These are phyloP conservation scores for Herpetotheres cachinnans DNA, from an alignment of 2,113 vertebrate genomes.

Conservation along the genomic window DNA sequence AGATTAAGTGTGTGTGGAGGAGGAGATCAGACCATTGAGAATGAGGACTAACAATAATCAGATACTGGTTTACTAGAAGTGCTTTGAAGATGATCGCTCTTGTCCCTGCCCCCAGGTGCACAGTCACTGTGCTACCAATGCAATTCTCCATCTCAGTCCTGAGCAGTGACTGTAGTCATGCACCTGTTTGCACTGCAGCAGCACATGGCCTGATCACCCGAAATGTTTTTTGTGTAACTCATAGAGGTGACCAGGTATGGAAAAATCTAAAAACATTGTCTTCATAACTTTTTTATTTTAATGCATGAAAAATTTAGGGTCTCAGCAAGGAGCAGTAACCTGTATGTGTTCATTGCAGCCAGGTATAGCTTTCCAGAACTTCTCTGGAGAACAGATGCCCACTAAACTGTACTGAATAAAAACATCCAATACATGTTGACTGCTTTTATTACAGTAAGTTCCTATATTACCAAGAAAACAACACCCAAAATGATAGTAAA, in stretches of 20 bases:
- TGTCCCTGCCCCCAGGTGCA: background rate
- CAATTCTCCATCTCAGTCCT: background rate
- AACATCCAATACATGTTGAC: background rate
- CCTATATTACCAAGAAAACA: background rate
- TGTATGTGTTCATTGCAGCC: background rate
- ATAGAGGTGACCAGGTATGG: background rate
- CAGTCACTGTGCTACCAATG: background rate
- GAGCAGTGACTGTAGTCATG: background rate
- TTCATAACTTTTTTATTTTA: background rate
- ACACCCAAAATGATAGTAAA: background rate
- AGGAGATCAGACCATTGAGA: background rate
- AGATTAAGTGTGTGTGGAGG: background rate
- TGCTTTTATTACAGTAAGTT: background rate
- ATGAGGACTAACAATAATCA: background rate
- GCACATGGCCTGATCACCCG: background rate
- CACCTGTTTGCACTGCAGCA: background rate
- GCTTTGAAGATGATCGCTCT: background rate
- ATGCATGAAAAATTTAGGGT: background rate
- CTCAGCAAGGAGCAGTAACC: background rate
- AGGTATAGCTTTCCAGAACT: background rate
- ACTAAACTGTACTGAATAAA: background rate
- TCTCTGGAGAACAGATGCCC: background rate
- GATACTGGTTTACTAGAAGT: background rate
- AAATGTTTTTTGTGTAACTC: background rate
- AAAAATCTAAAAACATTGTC: background rate